These are phyloP conservation scores for Gyps fulvus DNA, from an alignment of 2,113 vertebrate species.

Conservation along the genomic window DNA sequence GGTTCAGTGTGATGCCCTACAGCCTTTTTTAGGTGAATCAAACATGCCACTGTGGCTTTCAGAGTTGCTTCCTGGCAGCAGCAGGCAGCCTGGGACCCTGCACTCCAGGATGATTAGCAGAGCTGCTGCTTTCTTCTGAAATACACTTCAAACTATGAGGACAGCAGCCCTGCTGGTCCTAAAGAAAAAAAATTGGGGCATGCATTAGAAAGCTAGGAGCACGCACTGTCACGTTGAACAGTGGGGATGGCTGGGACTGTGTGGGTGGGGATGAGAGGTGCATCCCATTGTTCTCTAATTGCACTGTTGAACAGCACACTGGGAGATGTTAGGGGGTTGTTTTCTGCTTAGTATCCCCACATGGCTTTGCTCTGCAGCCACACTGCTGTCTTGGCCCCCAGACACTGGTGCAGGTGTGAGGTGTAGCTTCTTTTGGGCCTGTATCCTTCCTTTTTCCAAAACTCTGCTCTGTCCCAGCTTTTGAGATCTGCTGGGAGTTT, in stretches of 20 bases:
- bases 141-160: background rate
- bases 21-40: background rate
- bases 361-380: background rate
- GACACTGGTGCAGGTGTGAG: background rate
- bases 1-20: background rate
- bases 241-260: background rate
- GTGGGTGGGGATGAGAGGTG: background rate
- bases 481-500: background rate
- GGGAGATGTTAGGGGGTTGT: background rate
- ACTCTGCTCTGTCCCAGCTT: background rate
- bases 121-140: background rate
- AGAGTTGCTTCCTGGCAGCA: background rate
- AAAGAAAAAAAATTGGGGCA: background rate
- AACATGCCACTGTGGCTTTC: background rate
- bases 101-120: background rate
- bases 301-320: background rate
- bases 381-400: background rate
- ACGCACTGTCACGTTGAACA: fast-evolving
- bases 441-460: background rate
- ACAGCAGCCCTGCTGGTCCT: background rate
- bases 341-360: background rate
- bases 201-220: background rate
- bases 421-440: background rate
- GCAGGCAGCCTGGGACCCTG: background rate
- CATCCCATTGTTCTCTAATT: background rate